Percentiles rank a stretch among this genome's conserved stretches.
phyloP scores from a whole-genome alignment of 2,113 vertebrate species.

The Cheilinus undulatus region DNA sequence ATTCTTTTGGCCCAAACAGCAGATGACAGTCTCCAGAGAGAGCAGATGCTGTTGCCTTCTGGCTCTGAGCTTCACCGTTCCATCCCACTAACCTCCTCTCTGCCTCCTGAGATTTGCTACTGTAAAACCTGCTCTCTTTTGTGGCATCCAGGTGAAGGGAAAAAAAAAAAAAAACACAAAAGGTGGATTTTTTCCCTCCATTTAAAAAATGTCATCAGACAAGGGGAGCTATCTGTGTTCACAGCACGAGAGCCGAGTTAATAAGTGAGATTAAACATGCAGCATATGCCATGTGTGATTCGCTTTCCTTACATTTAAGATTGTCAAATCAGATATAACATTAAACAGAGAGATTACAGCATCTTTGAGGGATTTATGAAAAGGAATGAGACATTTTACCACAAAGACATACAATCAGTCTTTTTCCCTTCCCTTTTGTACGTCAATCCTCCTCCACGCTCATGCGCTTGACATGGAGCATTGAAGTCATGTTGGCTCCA shows the following conservation, averaged over 20 bases:
- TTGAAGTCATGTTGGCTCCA: conserved; percentile 54
- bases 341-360: conserved; percentile 39
- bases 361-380: conserved; percentile 40
- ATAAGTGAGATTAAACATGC: conserved; percentile 53
- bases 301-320: conserved; percentile 23
- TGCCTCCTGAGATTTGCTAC: conserved; percentile 70
- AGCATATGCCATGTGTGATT: conserved; percentile 8
- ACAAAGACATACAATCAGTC: conserved; percentile 57
- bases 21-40: conserved; percentile 77
- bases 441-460: conserved; percentile 15
- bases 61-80: conserved; percentile 72
- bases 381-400: conserved; percentile 23
- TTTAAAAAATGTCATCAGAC: conserved; percentile 57
- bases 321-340: conserved; percentile 29
- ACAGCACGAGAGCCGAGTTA: conserved; percentile 27
- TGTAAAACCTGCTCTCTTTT: conserved; percentile 60
- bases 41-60: conserved; percentile 80
- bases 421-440: conserved; percentile 43
- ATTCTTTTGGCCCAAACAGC: conserved; percentile 72
- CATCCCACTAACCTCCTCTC: conserved; percentile 70
- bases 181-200: conserved; percentile 36
- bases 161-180: conserved; percentile 58
- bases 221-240: conserved; percentile 46
- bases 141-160: conserved; percentile 61
- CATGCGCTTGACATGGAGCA: conserved; percentile 43